phyloP scores from a whole-genome alignment of 2,888 invertebrate genomes.

The Mythimna ferrago region DNA sequence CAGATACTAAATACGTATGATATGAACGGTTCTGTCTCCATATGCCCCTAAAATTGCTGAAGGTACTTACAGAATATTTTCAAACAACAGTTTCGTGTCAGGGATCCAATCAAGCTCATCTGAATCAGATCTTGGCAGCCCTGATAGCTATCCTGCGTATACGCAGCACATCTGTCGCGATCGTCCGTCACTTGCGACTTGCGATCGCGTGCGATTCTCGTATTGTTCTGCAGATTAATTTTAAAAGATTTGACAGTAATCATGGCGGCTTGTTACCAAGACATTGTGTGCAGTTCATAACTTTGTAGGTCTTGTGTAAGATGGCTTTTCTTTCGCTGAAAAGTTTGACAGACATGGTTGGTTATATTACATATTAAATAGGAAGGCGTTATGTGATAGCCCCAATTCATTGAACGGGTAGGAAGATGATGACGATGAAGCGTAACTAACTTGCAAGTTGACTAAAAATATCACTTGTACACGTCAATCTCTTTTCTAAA shows the following conservation, averaged over 20 bases:
- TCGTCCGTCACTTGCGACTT: conserved; percentile 73
- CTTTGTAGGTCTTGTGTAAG: conserved; percentile 6
- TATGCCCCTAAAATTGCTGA: not conserved
- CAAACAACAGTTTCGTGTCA: too few relatives aligned
- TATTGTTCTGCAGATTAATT: conserved; percentile 44
- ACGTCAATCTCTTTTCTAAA: too few relatives aligned
- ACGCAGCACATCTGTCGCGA: conserved; percentile 81
- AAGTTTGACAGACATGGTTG: not conserved
- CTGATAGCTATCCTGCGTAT: conserved; percentile 66
- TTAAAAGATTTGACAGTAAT: conserved; percentile 42
- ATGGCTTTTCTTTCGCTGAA: conserved; percentile 3
- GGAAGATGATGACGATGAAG: not conserved
- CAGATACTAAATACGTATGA: too few relatives aligned
- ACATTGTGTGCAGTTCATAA: conserved; percentile 24
- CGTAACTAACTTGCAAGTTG: too few relatives aligned
- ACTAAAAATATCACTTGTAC: too few relatives aligned
- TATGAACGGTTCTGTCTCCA: too few relatives aligned
- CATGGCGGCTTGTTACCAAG: conserved; percentile 18
- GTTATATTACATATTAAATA: not conserved
- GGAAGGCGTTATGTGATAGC: too few relatives aligned
- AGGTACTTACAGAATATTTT: too few relatives aligned
- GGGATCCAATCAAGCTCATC: conserved; percentile 14
- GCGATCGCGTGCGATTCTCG: conserved; percentile 39
- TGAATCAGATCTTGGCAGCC: conserved; percentile 65
- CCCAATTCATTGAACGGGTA: too few relatives aligned